Evolutionary conservation across 2,113 vertebrate genomes (phyloP), one percentile per base, ranked within the genome.

Genomic region (Psittacus erithacus): DNA sequence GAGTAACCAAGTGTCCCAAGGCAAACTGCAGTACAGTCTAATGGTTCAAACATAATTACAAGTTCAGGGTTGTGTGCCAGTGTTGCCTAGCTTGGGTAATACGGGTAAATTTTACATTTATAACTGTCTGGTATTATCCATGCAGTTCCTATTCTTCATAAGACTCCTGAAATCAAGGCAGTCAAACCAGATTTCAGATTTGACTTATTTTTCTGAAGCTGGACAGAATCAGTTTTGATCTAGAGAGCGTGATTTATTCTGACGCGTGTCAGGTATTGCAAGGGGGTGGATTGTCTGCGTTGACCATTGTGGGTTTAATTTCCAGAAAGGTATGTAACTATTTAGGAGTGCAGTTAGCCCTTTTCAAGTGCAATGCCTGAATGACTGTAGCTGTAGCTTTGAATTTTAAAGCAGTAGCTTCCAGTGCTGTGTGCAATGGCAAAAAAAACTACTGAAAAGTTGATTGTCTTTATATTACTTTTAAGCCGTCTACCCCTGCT

Each of bases 391-490:
- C 44, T 15, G 35, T 27, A 35, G 29, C 19, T 52, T 35, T 39
- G 68, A 44, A 28, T 2, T 2, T 6, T 64, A 49, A 62, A 41
- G 16, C 18, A 23, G 8, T 5, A 67, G 16, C 12, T 60, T 83
- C 19, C 39, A 41, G 3, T 22, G 17, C 11, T 0, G 17, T 1
- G 17, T 5, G 14, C 23, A 33, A 22, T 0, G 29, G 24, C 25
- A 53, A 28, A 38, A 69, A 10, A 20, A 74, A 47, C 5, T 86
- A 81, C 23, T 41, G 24, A 63, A 81, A 38, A 59, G 2, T 8
- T 6, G 17, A 13, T 12, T 19, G 31, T 10, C 14, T 71, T 70
- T 23, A 13, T 22, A 29, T 31, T 5, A 38, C 22, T 38, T 55
- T 35, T 10, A 44, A 71, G 38, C 41, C 17, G 28, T 4, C 47